Percentiles rank a stretch among this genome's conserved stretches.
Evolutionary conservation across 2,888 invertebrate genomes (phyloP).

Genomic region (Augiades crinisus): DNA sequence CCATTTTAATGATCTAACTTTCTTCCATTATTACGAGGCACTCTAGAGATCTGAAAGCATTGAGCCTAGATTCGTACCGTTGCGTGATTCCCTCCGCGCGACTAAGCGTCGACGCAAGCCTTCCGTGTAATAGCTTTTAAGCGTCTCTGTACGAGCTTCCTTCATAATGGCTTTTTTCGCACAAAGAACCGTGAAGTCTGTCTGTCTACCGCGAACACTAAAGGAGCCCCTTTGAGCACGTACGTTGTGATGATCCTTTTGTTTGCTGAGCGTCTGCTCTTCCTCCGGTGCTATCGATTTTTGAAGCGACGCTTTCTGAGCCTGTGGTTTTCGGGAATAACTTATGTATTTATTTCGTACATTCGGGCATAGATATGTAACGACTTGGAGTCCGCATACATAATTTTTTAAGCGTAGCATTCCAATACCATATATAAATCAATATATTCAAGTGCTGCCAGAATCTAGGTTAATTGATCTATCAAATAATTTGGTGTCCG

Average conservation of each 20-base stretch:
- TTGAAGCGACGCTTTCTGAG: neutral
- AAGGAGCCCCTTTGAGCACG: constrained; percentile 21
- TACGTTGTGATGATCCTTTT: constrained; percentile 19
- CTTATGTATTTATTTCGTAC: too few relatives aligned
- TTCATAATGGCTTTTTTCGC: constrained; percentile 13
- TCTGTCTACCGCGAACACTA: constrained; percentile 16
- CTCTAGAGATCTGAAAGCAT: constrained; percentile 23
- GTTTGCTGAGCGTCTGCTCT: constrained; percentile 14
- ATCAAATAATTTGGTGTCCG: constrained; percentile 1
- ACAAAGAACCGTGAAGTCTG: constrained; percentile 9
- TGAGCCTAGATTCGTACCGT: neutral
- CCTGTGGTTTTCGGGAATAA: too few relatives aligned
- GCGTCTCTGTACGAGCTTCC: constrained; percentile 1
- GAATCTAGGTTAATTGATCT: constrained; percentile 11
- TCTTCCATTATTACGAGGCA: constrained; percentile 33
- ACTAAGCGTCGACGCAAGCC: constrained; percentile 1
- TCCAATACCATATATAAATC: neutral
- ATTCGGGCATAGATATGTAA: too few relatives aligned
- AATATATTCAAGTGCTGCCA: constrained; percentile 1
- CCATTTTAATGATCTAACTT: constrained; percentile 42
- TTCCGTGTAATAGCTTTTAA: constrained; percentile 13
- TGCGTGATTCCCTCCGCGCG: constrained; percentile 8
- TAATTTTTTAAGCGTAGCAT: neutral
- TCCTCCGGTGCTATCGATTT: constrained; percentile 13
- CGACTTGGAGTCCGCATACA: too few relatives aligned